Evolutionary conservation across 2,888 invertebrate genomes (phyloP).

Genomic region (Tridacna gigas): DNA sequence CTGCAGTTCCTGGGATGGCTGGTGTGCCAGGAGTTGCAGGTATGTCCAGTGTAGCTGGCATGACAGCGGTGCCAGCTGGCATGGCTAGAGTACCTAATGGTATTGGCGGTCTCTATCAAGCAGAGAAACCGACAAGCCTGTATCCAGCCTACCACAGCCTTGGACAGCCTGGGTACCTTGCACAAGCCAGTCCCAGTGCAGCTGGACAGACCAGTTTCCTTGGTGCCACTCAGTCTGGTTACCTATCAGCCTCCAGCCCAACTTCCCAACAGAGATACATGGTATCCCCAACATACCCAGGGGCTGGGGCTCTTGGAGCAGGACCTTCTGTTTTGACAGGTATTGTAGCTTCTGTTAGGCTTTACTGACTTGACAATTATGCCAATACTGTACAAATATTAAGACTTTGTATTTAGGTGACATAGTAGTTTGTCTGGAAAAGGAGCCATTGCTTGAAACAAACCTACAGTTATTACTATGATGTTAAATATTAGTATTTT

Average conservation of each 20-base stretch:
- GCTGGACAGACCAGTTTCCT: slow-evolving; percentile 38
- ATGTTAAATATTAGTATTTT: background rate
- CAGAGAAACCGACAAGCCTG: slow-evolving; percentile 51
- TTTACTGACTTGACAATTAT: too few relatives aligned
- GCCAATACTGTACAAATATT: too few relatives aligned
- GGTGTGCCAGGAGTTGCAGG: slow-evolving; percentile 45
- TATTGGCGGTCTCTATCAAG: slow-evolving; percentile 48
- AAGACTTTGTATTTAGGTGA: too few relatives aligned
- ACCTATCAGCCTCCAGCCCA: slow-evolving; percentile 54
- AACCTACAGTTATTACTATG: background rate
- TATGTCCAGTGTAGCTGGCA: slow-evolving; percentile 49
- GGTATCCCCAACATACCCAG: slow-evolving; percentile 54
- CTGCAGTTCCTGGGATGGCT: slow-evolving; percentile 51
- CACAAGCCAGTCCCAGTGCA: slow-evolving; percentile 22
- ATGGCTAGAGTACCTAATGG: slow-evolving; percentile 53
- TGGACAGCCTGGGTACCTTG: slow-evolving; percentile 43
- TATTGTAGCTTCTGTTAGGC: slow-evolving; percentile 14
- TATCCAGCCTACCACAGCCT: slow-evolving; percentile 57
- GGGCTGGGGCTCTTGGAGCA: slow-evolving; percentile 23
- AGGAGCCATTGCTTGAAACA: background rate
- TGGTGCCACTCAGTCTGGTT: slow-evolving; percentile 44
- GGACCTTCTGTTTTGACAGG: slow-evolving; percentile 40
- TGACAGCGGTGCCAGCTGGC: slow-evolving; percentile 57
- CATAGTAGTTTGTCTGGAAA: background rate
- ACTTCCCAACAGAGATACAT: slow-evolving; percentile 58